Conservation (phyloP, 1,140 invertebrate genomes). For the Drosophila nasuta region DNA sequence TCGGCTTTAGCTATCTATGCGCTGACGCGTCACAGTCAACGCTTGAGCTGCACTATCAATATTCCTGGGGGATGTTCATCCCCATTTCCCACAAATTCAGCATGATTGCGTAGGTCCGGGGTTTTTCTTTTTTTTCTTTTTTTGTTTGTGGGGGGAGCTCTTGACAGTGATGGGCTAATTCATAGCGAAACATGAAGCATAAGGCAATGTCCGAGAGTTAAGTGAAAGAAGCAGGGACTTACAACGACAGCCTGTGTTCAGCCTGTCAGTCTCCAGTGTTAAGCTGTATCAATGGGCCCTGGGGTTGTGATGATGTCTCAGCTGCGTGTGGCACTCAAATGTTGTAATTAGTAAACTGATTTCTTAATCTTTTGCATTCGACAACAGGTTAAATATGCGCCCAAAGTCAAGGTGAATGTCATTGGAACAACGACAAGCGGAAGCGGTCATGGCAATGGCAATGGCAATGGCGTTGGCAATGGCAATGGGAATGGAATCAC, state of each 20-base stretch:
- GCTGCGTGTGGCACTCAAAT: too few species aligned
- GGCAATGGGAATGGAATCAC: not conserved
- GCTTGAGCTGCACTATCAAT: conserved; percentile 68
- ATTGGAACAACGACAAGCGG: conserved; percentile 80
- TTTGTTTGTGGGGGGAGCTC: not conserved
- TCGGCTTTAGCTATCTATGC: conserved; percentile 59
- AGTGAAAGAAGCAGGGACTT: conserved; percentile 29
- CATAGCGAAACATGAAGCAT: conserved; percentile 49
- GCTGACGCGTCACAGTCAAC: conserved; percentile 62
- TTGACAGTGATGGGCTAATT: conserved; percentile 76
- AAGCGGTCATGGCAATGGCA: not conserved
- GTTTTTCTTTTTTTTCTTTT: too few species aligned
- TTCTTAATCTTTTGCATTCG: not conserved
- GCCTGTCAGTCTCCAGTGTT: conserved; percentile 11
- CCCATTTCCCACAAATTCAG: too few species aligned
- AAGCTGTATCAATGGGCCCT: conserved; percentile 23
- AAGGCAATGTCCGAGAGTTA: conserved; percentile 1
- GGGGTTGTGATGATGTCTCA: not conserved
- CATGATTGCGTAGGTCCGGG: too few species aligned
- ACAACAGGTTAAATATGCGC: conserved; percentile 92
- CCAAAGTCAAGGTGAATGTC: conserved; percentile 90
- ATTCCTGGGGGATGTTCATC: conserved; percentile 47
- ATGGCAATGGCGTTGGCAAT: too few species aligned
- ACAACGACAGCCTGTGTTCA: not conserved
- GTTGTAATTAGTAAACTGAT: not conserved